Percentiles rank a stretch among this genome's conserved stretches.
Evolutionary conservation across 92 coral and sea anemone genomes (phyloP).

Genomic region (Phenganax marumi): DNA sequence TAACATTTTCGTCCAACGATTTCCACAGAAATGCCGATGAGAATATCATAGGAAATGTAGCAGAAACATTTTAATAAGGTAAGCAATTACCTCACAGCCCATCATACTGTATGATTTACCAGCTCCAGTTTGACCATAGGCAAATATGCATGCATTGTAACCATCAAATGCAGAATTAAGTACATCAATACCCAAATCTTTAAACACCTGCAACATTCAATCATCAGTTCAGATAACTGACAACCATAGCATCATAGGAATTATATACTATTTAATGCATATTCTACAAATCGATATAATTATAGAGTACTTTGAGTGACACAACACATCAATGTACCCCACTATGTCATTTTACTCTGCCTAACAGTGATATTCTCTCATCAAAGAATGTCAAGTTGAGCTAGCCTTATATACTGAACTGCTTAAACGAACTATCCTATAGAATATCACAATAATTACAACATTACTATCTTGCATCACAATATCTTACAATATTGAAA

Average conservation of each 20-base stretch:
- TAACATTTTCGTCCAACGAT: neutral
- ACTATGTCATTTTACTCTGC: too few relatives aligned
- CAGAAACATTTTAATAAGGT: neutral
- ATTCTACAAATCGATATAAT: too few relatives aligned
- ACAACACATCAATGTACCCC: too few relatives aligned
- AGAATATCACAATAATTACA: neutral
- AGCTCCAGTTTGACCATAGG: slow-evolving; percentile 97
- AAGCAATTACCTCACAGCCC: slow-evolving; percentile 65
- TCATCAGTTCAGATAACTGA: neutral
- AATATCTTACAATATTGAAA: slow-evolving; percentile 6
- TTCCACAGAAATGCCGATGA: neutral
- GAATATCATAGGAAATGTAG: neutral
- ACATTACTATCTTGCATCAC: neutral
- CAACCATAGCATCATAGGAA: neutral
- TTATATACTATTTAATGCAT: neutral
- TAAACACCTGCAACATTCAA: slow-evolving; percentile 62
- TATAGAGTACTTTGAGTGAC: too few relatives aligned
- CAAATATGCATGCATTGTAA: slow-evolving; percentile 94
- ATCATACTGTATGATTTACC: slow-evolving; percentile 97
- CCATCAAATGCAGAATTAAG: slow-evolving; percentile 90
- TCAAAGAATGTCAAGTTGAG: too few relatives aligned
- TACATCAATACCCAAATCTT: slow-evolving; percentile 82
- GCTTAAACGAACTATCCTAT: too few relatives aligned
- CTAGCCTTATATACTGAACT: too few relatives aligned
- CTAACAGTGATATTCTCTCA: too few relatives aligned